Base-by-base conservation (phyloP, 2,888 invertebrate species). In the Polymixis lichenea region DNA sequence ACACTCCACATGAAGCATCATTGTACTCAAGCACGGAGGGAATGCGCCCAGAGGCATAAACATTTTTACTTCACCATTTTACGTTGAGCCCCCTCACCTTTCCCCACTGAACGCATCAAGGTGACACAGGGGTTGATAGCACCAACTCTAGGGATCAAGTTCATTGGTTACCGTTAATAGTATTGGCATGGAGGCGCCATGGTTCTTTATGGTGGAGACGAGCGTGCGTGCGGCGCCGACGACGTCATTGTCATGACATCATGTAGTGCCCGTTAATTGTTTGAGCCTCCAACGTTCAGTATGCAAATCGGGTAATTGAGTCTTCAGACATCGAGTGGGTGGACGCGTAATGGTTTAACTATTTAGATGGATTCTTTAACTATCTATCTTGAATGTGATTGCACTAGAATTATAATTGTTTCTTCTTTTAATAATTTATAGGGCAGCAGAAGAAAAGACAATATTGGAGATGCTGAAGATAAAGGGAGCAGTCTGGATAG, bases 201-300 rank as follows among this genome's bases (percentile, higher is more conserved):
- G 80, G 87, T 91, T 93, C 91, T 93, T 93, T 93, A 93, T 91
- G 83, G 87, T 83, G 84, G 89, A 89, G 91, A 90, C 90, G 81
- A 85, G 72, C 80, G 87, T 88, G 93, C 93, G 93, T 93, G 92
- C 79, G 93, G 93, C 93, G 93, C 92, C 93, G 64, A 82, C 83
- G 92, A 87, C 87, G 88, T 87, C 82, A 87, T 80, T 28, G 19
- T 56, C 90, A 84, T 91, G 91, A 91, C 90, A 90, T 91, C 60
- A 79, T 77, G 74, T 72, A 79, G 76, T 77, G 72, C 71, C 68
- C 28, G 84, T 86, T 89, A 87, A 89, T 87, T 87, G 89, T 82
- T 86, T 79, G 73, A 70, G 66, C 75, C 78, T 79, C 62, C 67
- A 75, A 81, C 75, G 77, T 72, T 75, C n/a, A 56, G 55, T 78